Evolutionary conservation across 2,113 vertebrate genomes (phyloP).

Genomic region (Heloderma charlesbogerti): DNA sequence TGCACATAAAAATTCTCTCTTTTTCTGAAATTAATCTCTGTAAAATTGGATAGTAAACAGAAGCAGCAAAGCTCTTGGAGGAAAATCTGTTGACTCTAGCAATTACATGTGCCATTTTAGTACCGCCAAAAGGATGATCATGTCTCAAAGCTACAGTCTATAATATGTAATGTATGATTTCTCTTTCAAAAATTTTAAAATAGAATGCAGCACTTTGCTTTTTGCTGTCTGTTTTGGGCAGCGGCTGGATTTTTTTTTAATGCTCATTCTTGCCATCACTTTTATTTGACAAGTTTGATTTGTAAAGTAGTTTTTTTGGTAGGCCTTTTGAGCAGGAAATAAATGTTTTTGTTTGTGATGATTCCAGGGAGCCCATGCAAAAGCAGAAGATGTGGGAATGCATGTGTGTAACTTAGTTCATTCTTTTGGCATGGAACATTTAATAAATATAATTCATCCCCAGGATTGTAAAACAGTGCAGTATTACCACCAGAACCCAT

Average conservation of each 20-base stretch:
- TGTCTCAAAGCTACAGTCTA: conserved; percentile 58
- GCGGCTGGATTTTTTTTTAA: neutral
- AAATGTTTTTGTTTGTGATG: neutral
- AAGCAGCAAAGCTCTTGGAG: conserved; percentile 60
- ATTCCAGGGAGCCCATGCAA: neutral
- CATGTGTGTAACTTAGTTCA: neutral
- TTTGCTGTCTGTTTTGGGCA: conserved; percentile 19
- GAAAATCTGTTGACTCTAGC: conserved; percentile 58
- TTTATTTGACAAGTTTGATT: conserved; percentile 17
- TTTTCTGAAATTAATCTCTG: conserved; percentile 70
- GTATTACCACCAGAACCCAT: no score
- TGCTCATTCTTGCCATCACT: neutral
- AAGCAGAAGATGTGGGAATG: neutral
- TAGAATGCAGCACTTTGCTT: conserved; percentile 2
- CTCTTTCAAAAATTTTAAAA: conserved; percentile 38
- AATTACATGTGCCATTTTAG: conserved; percentile 51
- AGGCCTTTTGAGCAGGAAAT: neutral
- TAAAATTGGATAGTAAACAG: conserved; percentile 72
- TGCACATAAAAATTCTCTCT: conserved; percentile 43
- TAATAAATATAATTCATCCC: neutral
- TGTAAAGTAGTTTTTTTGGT: neutral
- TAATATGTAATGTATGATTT: conserved; percentile 15
- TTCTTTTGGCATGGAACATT: neutral
- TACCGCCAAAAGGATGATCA: conserved; percentile 47
- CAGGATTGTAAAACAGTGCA: no score